Base-by-base conservation (phyloP, 1,140 invertebrate species). In the Gryllus bimaculatus region DNA sequence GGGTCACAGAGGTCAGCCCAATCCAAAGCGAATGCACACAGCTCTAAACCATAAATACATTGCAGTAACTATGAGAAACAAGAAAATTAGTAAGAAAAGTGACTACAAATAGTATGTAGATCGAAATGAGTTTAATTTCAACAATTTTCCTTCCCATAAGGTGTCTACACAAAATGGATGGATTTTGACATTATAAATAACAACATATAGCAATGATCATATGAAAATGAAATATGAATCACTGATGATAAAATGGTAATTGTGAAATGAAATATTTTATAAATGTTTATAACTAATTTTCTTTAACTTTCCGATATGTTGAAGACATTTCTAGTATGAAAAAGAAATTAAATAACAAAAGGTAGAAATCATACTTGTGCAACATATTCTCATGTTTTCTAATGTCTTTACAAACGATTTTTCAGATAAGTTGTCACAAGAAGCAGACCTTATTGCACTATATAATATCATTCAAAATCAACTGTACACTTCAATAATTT, bases 301-400 rank as follows among this genome's bases (percentile, higher is more conserved):
- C 54, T 66, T 66, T 66, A 66, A 66, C 54, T 66, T 66, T 66
- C 54, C 54, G 54, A 66, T 66, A 66, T 7, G 54, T 3, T 66
- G 54, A 66, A 66, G 18, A 66, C 54, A 66, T 66, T 13, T 66
- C 54, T 66, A 66, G 54, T 66, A 18, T 18, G 54, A 66, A 66
- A 66, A 66, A 66, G 54, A 66, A 66, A 66, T 66, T 66, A 66
- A 66, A 66, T 66, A 66, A 66, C 54, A 66, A 66, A 66, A 66
- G 54, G 54, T 66, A 66, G 10, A 66, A 66, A 66, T 66, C 54
- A 18, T 13, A 66, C 54, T 66, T 66, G 54, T 66, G 54, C 54
- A 66, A 66, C 54, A 66, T 66, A 66, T 66, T 13, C 54, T 66
- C 54, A 39, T 39, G 26, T 39, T 39, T 39, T 39, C 26, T 39